Evolutionary conservation across 2,888 invertebrate genomes (phyloP).

Genomic region (Chalcis sispes): DNA sequence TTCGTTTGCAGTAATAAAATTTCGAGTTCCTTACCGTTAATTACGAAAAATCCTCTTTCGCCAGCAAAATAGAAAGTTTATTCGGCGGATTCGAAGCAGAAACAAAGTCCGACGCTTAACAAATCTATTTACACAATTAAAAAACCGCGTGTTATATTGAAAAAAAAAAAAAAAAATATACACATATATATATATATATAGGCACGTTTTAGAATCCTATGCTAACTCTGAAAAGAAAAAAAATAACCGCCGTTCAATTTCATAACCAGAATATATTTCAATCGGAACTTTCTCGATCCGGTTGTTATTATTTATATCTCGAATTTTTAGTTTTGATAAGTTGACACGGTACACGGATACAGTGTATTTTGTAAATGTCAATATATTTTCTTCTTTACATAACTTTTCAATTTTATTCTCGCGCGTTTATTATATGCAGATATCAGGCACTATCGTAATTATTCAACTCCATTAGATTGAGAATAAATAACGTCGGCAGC

Average conservation of each 20-base stretch:
- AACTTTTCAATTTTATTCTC: no score
- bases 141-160: background rate
- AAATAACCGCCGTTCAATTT: background rate
- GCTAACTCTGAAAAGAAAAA: background rate
- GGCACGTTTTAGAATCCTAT: no score
- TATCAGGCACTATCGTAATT: no score
- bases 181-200: no score
- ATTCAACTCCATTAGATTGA: no score
- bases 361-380: background rate
- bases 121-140: conserved; percentile 26
- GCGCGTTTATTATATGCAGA: no score
- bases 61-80: conserved; percentile 44
- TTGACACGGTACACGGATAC: no score
- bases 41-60: conserved; percentile 31
- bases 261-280: background rate
- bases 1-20: background rate
- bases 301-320: background rate
- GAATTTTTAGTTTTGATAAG: background rate
- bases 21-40: conserved; percentile 24
- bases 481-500: no score
- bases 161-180: no score
- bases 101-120: conserved; percentile 6
- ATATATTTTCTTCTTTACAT: background rate
- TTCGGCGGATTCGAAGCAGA: conserved; percentile 11
- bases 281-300: background rate